These are phyloP conservation scores for Parelbella ahira DNA, from an alignment of 2,888 invertebrate species.

Conservation along the genomic window DNA sequence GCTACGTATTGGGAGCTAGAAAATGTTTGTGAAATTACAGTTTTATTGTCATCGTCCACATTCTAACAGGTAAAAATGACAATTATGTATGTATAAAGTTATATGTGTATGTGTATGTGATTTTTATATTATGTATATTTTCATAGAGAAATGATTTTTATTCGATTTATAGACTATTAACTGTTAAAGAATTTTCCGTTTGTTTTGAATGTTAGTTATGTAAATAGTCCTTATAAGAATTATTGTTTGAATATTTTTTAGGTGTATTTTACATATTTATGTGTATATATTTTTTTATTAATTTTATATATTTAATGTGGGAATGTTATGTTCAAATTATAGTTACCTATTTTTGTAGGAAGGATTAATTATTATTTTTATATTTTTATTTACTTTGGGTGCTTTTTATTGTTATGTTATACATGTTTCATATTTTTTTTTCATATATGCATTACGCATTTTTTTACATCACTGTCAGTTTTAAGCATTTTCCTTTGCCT, in stretches of 20 bases:
- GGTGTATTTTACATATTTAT: too few species aligned
- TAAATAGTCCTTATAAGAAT: conserved; percentile 8
- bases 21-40: conserved; percentile 42
- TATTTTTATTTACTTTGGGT: not conserved
- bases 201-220: too few species aligned
- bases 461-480: too few species aligned
- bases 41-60: conserved; percentile 39
- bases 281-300: conserved; percentile 9
- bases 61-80: conserved; percentile 39
- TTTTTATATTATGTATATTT: too few species aligned
- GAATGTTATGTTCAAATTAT: conserved; percentile 13
- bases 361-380: conserved; percentile 12
- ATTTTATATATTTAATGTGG: conserved; percentile 1
- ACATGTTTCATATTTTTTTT: conserved; percentile 6
- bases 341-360: conserved; percentile 4
- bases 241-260: conserved; percentile 20
- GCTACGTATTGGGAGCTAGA: conserved; percentile 43
- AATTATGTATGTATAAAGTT: conserved; percentile 10
- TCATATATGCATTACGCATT: conserved; percentile 19
- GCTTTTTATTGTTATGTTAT: conserved; percentile 3
- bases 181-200: too few species aligned
- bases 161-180: too few species aligned
- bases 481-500: too few species aligned
- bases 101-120: conserved; percentile 33
- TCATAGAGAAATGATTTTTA: too few species aligned